These are phyloP conservation scores for Cheilinus undulatus DNA, from an alignment of 2,113 vertebrate genomes.

Conservation along the genomic window DNA sequence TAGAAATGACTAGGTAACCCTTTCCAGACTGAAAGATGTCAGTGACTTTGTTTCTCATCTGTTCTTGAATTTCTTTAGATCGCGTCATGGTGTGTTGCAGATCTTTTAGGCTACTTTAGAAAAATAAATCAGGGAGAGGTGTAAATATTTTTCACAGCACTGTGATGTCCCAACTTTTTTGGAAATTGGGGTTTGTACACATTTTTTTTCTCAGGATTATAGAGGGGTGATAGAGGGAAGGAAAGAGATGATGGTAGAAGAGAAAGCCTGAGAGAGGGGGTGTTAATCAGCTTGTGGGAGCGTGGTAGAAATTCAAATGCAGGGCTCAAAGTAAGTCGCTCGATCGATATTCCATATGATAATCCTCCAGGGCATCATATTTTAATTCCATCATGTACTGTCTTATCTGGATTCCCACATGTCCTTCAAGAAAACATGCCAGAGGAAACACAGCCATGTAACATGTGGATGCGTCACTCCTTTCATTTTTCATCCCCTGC, in stretches of 20 bases:
- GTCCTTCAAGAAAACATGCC: slow-evolving; percentile 6
- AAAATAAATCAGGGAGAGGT: no score
- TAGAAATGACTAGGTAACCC: no score
- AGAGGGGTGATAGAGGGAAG: not conserved
- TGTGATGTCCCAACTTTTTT: no score
- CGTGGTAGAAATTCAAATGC: slow-evolving; percentile 29
- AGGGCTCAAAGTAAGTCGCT: slow-evolving; percentile 15
- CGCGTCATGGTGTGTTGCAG: no score
- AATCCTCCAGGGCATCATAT: slow-evolving; percentile 22
- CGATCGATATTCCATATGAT: slow-evolving; percentile 49
- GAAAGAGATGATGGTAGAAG: not conserved
- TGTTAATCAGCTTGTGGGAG: slow-evolving; percentile 25
- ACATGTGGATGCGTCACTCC: not conserved
- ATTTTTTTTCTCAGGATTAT: not conserved
- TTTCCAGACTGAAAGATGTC: no score
- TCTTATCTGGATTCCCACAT: slow-evolving; percentile 28
- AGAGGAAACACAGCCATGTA: slow-evolving; percentile 3
- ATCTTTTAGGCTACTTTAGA: no score
- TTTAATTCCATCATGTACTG: slow-evolving; percentile 3
- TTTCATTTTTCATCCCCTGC: slow-evolving; percentile 17
- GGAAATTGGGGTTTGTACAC: no score
- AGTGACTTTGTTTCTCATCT: no score
- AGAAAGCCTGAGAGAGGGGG: not conserved
- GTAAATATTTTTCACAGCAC: no score
- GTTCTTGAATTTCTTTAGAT: no score